These are phyloP conservation scores for Orchesella cincta DNA, from an alignment of 1,140 invertebrate species.

Conservation along the genomic window DNA sequence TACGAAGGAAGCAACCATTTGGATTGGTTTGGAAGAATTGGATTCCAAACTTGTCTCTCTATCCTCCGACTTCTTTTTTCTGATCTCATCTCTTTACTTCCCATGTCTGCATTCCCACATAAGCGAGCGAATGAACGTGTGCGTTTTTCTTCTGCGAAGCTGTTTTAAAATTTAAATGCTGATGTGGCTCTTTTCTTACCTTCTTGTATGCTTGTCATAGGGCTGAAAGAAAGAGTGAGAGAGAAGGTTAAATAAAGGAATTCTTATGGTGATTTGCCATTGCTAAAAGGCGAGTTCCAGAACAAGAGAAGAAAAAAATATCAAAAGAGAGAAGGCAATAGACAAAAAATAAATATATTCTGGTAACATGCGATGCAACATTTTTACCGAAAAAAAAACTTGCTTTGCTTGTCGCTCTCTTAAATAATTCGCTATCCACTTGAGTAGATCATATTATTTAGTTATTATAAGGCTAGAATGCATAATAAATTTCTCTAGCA, in stretches of 20 bases:
- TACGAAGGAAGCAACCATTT: too few relatives aligned
- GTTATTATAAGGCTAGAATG: slow-evolving; percentile 4
- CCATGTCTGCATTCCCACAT: neutral
- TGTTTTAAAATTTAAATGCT: slow-evolving; percentile 13
- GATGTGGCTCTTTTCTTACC: neutral
- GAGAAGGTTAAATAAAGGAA: neutral
- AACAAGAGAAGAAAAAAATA: neutral
- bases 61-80: neutral
- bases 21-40: neutral
- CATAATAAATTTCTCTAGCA: neutral
- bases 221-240: neutral
- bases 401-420: slow-evolving; percentile 8
- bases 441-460: neutral
- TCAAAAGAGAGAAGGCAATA: neutral
- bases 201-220: neutral
- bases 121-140: neutral
- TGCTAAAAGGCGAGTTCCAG: neutral
- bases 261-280: neutral
- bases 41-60: neutral
- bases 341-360: too few relatives aligned
- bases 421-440: slow-evolving; percentile 1
- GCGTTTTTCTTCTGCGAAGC: neutral
- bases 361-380: too few relatives aligned
- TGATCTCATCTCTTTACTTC: slow-evolving; percentile 14
- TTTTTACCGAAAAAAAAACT: slow-evolving; percentile 10